These are phyloP conservation scores for Nasonia oneida DNA, from an alignment of 2,888 invertebrate genomes.

Conservation along the genomic window DNA sequence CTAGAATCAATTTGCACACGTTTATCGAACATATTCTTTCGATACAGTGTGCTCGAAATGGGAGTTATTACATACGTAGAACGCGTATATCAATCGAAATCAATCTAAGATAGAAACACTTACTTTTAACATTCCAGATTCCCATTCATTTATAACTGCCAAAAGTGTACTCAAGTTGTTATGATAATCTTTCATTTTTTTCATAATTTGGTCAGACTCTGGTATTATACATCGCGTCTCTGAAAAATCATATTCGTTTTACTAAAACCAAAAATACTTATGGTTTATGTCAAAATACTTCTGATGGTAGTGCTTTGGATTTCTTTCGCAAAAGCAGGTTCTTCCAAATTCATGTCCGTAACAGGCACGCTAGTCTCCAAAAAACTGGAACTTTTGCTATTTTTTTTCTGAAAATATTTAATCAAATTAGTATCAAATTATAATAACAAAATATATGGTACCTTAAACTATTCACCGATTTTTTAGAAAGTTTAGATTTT, in stretches of 20 bases:
- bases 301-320: background rate
- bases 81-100: background rate
- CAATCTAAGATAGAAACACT: background rate
- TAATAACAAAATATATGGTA: background rate
- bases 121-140: constrained; percentile 57
- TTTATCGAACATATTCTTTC: no score
- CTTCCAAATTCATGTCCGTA: no score
- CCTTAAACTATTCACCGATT: no score
- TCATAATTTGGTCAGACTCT: constrained; percentile 34
- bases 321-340: background rate
- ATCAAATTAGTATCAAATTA: background rate
- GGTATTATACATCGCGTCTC: background rate
- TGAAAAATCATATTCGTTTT: background rate
- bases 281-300: background rate
- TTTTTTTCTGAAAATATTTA: background rate
- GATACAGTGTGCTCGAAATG: no score
- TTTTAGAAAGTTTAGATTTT: background rate
- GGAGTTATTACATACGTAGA: no score
- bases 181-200: constrained; percentile 64
- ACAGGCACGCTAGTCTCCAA: background rate
- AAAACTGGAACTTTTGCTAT: background rate
- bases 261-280: background rate
- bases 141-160: constrained; percentile 65
- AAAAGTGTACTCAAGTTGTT: constrained; percentile 64
- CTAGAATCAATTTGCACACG: no score